phyloP scores from a whole-genome alignment of 1,140 invertebrate species.

The Semibalanus balanoides region DNA sequence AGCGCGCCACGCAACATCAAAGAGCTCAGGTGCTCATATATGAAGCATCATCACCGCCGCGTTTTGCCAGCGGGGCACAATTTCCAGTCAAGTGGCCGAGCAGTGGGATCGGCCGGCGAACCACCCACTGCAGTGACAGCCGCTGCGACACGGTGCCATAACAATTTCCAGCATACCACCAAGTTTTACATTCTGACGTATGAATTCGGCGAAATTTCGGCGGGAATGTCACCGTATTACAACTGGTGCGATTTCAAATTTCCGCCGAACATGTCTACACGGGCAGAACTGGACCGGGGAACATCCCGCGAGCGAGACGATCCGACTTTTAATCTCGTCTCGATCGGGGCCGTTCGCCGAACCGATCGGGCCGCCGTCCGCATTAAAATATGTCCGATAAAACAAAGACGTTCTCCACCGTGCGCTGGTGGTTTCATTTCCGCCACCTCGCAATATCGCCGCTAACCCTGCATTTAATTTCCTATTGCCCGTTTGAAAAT shows the following conservation, averaged over 20 bases:
- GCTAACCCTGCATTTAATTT: slow-evolving; percentile 1
- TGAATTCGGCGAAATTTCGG: background rate
- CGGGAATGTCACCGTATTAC: background rate
- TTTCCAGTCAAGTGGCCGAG: background rate
- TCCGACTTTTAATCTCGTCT: background rate
- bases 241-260: background rate
- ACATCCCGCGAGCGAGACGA: no score
- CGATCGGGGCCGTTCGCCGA: background rate
- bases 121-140: background rate
- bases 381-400: slow-evolving; percentile 1
- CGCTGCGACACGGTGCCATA: background rate
- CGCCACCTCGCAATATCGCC: background rate
- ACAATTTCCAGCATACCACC: background rate
- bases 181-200: background rate
- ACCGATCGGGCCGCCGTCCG: background rate
- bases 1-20: background rate
- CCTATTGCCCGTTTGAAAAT: background rate
- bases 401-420: background rate
- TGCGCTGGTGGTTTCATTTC: background rate
- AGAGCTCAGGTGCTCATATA: background rate
- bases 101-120: no score
- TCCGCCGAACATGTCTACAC: background rate
- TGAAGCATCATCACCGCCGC: background rate
- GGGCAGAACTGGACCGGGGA: background rate
- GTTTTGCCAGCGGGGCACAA: background rate